Percentiles rank a stretch among this genome's conserved stretches.
Conservation (phyloP, 2,113 vertebrate species). For the Myrmecobius fasciatus region DNA sequence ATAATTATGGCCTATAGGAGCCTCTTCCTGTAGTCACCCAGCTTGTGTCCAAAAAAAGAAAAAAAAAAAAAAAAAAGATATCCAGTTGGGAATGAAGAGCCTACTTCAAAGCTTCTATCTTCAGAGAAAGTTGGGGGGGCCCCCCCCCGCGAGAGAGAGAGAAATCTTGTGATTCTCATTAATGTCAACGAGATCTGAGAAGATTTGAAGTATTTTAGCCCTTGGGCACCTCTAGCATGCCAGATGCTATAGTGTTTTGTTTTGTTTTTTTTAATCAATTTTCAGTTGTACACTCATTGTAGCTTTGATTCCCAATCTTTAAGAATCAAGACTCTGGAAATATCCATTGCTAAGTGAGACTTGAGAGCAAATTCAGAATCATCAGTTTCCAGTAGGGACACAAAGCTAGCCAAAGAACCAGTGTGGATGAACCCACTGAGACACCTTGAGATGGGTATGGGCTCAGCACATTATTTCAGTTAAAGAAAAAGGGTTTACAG, state of each 20-base stretch:
- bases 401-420: background rate
- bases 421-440: slow-evolving; percentile 42
- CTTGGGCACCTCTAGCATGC: slow-evolving; percentile 26
- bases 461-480: background rate
- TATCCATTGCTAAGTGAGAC: background rate
- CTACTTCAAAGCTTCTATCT: slow-evolving; percentile 70
- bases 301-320: slow-evolving; percentile 43
- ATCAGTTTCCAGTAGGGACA: slow-evolving; percentile 1
- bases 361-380: background rate
- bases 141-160: too few species aligned
- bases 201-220: slow-evolving; percentile 66
- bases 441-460: background rate
- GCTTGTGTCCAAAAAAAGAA: slow-evolving; percentile 50
- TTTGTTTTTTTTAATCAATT: background rate
- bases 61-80: slow-evolving; percentile 5
- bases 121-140: slow-evolving; percentile 60
- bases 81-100: slow-evolving; percentile 27
- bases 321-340: slow-evolving; percentile 56
- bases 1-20: slow-evolving; percentile 7
- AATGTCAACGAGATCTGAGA: slow-evolving; percentile 63
- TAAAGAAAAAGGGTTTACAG: background rate
- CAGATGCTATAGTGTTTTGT: background rate
- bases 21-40: slow-evolving; percentile 36
- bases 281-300: slow-evolving; percentile 43
- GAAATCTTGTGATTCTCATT: slow-evolving; percentile 72